A percentile compares a stretch with the other conserved stretches of the same genome.
These are phyloP conservation scores for Batillaria attramentaria DNA, from an alignment of 1,140 invertebrate species.

Conservation along the genomic window DNA sequence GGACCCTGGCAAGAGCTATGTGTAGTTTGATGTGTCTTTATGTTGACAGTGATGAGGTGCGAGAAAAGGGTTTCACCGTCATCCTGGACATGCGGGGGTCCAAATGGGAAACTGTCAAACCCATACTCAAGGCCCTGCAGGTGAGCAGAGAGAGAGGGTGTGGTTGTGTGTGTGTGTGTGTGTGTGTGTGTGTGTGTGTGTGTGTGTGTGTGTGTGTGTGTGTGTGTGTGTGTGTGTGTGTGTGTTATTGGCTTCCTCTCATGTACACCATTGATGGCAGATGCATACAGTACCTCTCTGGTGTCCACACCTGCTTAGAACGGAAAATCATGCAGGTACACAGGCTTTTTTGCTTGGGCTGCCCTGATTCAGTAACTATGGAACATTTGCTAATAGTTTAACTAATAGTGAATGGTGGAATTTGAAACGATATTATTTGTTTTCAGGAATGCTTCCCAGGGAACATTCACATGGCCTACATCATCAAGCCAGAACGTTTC, in stretches of 20 bases:
- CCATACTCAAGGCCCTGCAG: constrained; percentile 94
- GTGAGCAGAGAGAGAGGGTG: constrained; percentile 44
- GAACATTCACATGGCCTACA: constrained; percentile 81
- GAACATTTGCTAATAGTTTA: too few relatives aligned
- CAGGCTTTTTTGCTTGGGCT: not conserved
- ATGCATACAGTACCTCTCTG: too few relatives aligned
- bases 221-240: not conserved
- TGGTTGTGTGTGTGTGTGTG: not conserved
- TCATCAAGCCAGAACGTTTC: constrained; percentile 99
- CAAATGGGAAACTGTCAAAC: constrained; percentile 96
- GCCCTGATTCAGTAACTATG: too few relatives aligned
- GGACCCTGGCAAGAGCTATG: too few relatives aligned
- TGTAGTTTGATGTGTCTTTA: constrained; percentile 53
- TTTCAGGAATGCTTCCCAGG: constrained; percentile 89
- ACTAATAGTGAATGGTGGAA: too few relatives aligned
- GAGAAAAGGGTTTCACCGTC: constrained; percentile 91
- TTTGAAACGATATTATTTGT: constrained; percentile 18
- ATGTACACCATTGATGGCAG: too few relatives aligned
- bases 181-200: not conserved
- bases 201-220: not conserved
- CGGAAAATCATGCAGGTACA: not conserved
- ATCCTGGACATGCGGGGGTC: constrained; percentile 93
- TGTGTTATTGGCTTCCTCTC: not conserved
- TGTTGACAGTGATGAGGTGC: constrained; percentile 87
- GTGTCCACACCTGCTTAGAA: too few relatives aligned